Conservation (phyloP, 2,888 invertebrate genomes). For the Polia nebulosa region DNA sequence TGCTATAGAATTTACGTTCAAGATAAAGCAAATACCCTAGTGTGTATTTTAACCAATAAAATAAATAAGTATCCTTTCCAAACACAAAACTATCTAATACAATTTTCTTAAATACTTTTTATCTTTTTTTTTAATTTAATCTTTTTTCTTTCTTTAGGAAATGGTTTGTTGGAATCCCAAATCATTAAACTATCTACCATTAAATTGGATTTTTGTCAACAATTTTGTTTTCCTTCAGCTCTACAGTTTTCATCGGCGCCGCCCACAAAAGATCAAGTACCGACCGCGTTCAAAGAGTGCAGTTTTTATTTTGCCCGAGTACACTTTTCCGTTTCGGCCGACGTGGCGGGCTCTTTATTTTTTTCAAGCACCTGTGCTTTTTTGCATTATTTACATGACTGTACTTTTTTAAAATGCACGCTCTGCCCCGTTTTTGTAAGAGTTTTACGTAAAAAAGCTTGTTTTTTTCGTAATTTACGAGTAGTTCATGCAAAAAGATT, state of each 20-base stretch:
- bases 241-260: conserved; percentile 69
- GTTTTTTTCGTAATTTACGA: conserved; percentile 37
- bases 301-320: conserved; percentile 85
- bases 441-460: conserved; percentile 48
- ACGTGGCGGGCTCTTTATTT: conserved; percentile 74
- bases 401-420: conserved; percentile 62
- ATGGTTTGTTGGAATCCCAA: too few relatives aligned
- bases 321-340: conserved; percentile 82
- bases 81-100: not conserved
- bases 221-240: conserved; percentile 55
- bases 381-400: conserved; percentile 68
- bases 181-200: too few relatives aligned
- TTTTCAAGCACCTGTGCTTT: conserved; percentile 84
- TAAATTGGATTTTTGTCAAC: not conserved
- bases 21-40: not conserved
- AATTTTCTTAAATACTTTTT: not conserved
- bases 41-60: too few relatives aligned
- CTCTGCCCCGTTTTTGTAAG: conserved; percentile 48
- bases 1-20: not conserved
- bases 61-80: not conserved
- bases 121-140: too few relatives aligned
- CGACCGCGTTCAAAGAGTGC: conserved; percentile 77
- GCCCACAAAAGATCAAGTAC: conserved; percentile 87
- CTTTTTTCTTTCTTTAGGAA: too few relatives aligned
- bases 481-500: conserved; percentile 42